phyloP scores from a whole-genome alignment of 2,113 vertebrate species.

The Clarias magur region DNA sequence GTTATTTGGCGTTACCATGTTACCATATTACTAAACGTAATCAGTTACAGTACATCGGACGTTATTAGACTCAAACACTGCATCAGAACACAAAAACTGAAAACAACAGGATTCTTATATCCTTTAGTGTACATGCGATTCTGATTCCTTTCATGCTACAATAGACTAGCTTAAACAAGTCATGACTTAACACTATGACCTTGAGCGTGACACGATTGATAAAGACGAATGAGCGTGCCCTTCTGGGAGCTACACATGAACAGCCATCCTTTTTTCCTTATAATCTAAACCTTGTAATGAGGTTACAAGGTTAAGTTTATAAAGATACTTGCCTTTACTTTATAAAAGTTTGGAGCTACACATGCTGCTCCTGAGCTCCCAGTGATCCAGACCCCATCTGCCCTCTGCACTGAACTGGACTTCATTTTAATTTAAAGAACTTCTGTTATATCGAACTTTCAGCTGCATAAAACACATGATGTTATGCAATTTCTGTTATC shows the following conservation, averaged over 20 bases:
- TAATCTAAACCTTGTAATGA: neutral
- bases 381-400: no score
- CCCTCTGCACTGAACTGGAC: no score
- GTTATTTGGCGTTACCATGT: no score
- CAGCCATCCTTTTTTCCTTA: neutral
- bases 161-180: neutral
- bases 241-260: neutral
- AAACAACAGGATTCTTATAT: neutral
- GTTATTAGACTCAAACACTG: no score
- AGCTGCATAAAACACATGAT: no score
- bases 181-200: neutral
- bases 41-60: neutral
- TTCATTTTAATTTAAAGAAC: no score
- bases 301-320: neutral
- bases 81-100: neutral
- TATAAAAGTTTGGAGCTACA: no score
- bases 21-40: no score
- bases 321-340: neutral
- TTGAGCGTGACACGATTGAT: neutral
- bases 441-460: no score
- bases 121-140: neutral
- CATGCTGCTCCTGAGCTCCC: no score
- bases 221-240: neutral
- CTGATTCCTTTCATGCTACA: neutral
- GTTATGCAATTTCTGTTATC: no score